Conservation (phyloP, 2,888 invertebrate genomes). For the Lydus trimaculatus region DNA sequence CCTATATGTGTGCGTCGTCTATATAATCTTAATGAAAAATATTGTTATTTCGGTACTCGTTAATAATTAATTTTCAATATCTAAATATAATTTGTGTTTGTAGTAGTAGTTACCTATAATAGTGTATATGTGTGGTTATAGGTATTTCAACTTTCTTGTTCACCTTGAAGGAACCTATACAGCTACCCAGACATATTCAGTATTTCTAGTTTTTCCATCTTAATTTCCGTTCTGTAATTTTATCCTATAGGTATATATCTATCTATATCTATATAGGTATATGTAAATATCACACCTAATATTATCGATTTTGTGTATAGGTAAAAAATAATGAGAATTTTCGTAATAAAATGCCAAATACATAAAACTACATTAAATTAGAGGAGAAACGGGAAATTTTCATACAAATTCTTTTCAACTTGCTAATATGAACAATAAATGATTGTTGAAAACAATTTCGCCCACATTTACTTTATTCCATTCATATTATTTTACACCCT, state of each 20-base stretch:
- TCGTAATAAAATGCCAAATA: no score
- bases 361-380: neutral
- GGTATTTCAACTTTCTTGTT: conserved; percentile 51
- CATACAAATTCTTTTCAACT: neutral
- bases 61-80: conserved; percentile 11
- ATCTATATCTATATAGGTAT: no score
- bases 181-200: conserved; percentile 39
- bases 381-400: conserved; percentile 20
- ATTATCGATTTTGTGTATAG: neutral
- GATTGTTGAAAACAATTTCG: conserved; percentile 33
- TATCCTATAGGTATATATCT: neutral
- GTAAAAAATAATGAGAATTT: no score
- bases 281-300: no score
- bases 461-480: conserved; percentile 32
- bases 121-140: conserved; percentile 21
- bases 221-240: conserved; percentile 30
- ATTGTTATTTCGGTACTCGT: neutral
- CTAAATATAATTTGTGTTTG: conserved; percentile 27
- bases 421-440: conserved; percentile 27
- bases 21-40: neutral
- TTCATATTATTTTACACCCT: conserved; percentile 28
- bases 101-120: conserved; percentile 21
- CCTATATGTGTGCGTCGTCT: no score
- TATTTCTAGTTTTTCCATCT: conserved; percentile 36
- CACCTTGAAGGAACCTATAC: conserved; percentile 48